phyloP scores from a whole-genome alignment of 2,113 vertebrate genomes.

The Oophaga pumilio region DNA sequence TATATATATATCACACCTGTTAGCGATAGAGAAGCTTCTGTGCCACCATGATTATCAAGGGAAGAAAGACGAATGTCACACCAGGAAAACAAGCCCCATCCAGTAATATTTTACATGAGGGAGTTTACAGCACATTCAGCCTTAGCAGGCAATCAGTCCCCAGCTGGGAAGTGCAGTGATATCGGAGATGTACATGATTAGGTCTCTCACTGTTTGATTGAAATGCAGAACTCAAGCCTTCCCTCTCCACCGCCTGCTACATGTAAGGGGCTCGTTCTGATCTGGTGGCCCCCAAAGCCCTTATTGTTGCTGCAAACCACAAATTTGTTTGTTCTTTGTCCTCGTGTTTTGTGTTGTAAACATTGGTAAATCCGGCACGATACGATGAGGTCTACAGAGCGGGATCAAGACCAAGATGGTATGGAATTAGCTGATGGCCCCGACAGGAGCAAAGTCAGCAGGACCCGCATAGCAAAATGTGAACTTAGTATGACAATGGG shows the following conservation, averaged over 20 bases:
- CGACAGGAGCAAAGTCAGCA: no score
- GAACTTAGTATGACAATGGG: no score
- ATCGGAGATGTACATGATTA: slow-evolving; percentile 63
- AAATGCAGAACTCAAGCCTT: slow-evolving; percentile 63
- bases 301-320: not conserved
- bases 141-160: slow-evolving; percentile 60
- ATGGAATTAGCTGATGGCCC: no score
- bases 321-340: slow-evolving; percentile 7
- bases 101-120: slow-evolving; percentile 48
- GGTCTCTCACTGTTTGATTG: slow-evolving; percentile 66
- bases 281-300: not conserved
- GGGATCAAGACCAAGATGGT: not conserved
- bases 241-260: slow-evolving; percentile 65
- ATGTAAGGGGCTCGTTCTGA: slow-evolving; percentile 52
- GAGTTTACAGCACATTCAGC: slow-evolving; percentile 51
- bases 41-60: slow-evolving; percentile 29
- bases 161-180: slow-evolving; percentile 14
- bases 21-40: not conserved
- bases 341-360: not conserved
- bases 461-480: no score
- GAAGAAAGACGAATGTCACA: slow-evolving; percentile 26
- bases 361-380: not conserved
- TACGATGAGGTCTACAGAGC: not conserved
- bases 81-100: slow-evolving; percentile 31
- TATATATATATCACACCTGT: not conserved